Evolutionary conservation across 1,140 invertebrate genomes (phyloP), one percentile per base, ranked within the genome.

Genomic region (Antheraea mylitta): DNA sequence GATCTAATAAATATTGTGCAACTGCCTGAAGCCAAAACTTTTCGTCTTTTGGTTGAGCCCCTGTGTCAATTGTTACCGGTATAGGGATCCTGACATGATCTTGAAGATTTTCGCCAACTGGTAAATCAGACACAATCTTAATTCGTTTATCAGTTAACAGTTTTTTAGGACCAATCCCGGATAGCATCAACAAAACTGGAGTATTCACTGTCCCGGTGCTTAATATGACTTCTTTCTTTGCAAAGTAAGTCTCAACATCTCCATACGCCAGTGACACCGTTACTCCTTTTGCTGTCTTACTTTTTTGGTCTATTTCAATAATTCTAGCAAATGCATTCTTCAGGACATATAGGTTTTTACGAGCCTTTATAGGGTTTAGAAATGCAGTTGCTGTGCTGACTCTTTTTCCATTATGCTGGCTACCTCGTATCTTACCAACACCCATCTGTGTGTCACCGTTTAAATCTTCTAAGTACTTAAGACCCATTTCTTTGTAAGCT

Each of bases 31-130:
- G 66, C 89, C 87, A 82, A 75, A 74, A 79, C 72, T 69, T 53
- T 77, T 81, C 80, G 67, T 74, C 74, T 68, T 75, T 79, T n/a
- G 70, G 18, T 18, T 86, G 82, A 18, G 93, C 92, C 38, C 92
- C 90, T 45, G 92, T 94, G 19, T 94, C 88, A 22, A 94, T 75
- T 64, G 95, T 95, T 0, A 93, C 92, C 38, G 95, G 86, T 7
- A 96, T 95, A 1, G 95, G 92, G 71, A 95, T 96, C 18, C 94
- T 94, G 10, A 96, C 91, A 74, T 97, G 96, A 83, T 97, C 96
- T 89, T 96, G 95, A 0, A 97, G 82, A 83, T 97, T 97, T 71
- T 94, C 93, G 0, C 96, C 96, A 5, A 97, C 96, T 6, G 93
- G 94, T 7, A 96, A 90, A 91, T 97, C 94, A 18, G 92, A 87